phyloP scores from a whole-genome alignment of 2,888 invertebrate species.

The Platypus cylindrus region DNA sequence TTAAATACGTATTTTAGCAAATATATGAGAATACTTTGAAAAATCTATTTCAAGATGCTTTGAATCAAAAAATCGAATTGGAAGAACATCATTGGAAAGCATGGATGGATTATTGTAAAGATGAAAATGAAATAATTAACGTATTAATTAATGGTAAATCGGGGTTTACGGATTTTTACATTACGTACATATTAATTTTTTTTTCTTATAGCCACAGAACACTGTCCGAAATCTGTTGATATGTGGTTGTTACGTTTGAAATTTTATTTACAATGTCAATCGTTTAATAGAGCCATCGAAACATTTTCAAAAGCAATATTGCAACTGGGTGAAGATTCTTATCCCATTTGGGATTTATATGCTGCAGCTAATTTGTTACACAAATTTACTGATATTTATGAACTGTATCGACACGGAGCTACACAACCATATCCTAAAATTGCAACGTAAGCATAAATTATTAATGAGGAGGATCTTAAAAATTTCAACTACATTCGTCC shows the following conservation, averaged over 20 bases:
- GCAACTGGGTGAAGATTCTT: conserved; percentile 5
- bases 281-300: conserved; percentile 2
- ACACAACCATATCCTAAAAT: conserved; percentile 6
- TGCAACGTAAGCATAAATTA: conserved; percentile 4
- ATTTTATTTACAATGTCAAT: conserved; percentile 6
- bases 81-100: conserved; percentile 10
- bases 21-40: conserved; percentile 5
- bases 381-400: conserved; percentile 2
- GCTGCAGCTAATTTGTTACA: conserved; percentile 5
- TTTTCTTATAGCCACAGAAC: conserved; percentile 4
- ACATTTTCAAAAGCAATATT: conserved; percentile 7
- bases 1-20: conserved; percentile 3
- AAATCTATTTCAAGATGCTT: conserved; percentile 7
- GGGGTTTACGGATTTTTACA: neutral
- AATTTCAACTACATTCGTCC: too few species aligned
- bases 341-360: conserved; percentile 8
- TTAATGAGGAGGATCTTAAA: too few species aligned
- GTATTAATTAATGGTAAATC: conserved; percentile 6
- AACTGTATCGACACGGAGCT: conserved; percentile 5
- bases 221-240: conserved; percentile 4
- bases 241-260: conserved; percentile 10
- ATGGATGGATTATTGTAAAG: conserved; percentile 10
- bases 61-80: conserved; percentile 2
- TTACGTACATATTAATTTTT: neutral
- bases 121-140: conserved; percentile 5